Evolutionary conservation across 2,888 invertebrate genomes (phyloP).

Genomic region (Athetis lepigone): DNA sequence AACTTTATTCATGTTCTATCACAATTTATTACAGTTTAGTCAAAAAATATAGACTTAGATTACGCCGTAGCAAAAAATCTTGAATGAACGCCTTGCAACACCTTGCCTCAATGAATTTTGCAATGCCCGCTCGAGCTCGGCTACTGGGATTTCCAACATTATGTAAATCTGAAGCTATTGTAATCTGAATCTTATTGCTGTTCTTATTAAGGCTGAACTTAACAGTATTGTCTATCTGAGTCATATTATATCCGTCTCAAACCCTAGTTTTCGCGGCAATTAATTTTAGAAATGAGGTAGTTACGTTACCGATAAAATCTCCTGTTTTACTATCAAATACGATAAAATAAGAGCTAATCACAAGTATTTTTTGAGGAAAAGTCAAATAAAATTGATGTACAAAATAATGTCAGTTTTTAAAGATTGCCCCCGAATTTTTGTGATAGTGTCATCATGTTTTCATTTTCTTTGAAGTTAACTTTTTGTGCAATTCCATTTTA

Average conservation of each 20-base stretch:
- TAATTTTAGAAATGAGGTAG: conserved; percentile 51
- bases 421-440: too few relatives aligned
- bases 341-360: conserved; percentile 23
- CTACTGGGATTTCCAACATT: conserved; percentile 51
- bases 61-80: conserved; percentile 16
- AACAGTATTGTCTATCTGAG: conserved; percentile 29
- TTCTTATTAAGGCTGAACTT: conserved; percentile 15
- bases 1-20: too few relatives aligned
- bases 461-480: too few relatives aligned
- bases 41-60: too few relatives aligned
- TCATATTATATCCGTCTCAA: conserved; percentile 48
- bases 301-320: not conserved
- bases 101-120: conserved; percentile 48
- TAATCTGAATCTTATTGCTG: conserved; percentile 33
- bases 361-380: conserved; percentile 14
- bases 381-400: not conserved
- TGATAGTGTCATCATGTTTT: too few relatives aligned
- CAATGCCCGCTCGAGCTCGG: conserved; percentile 26
- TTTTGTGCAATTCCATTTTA: too few relatives aligned
- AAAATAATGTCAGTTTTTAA: conserved; percentile 1
- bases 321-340: conserved; percentile 3
- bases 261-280: conserved; percentile 45
- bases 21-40: too few relatives aligned
- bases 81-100: conserved; percentile 50
- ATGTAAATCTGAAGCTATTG: conserved; percentile 35